phyloP scores from a whole-genome alignment of 2,888 invertebrate genomes.

The Raillietiella orientalis region DNA sequence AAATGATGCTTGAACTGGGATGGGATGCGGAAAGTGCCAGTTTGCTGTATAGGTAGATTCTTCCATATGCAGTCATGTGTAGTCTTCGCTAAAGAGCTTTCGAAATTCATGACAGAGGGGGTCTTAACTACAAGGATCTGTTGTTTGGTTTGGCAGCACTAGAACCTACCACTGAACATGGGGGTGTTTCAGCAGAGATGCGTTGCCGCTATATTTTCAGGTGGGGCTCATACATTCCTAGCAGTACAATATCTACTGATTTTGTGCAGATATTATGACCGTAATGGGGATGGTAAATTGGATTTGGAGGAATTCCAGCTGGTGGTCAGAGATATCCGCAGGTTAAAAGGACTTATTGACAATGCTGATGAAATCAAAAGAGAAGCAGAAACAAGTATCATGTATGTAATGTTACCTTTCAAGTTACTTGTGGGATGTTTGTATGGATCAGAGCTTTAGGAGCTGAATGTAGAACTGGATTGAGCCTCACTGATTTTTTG shows the following conservation, averaged over 20 bases:
- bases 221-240: constrained; percentile 14
- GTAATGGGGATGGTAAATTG: constrained; percentile 18
- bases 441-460: constrained; percentile 12
- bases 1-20: constrained; percentile 21
- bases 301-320: constrained; percentile 24
- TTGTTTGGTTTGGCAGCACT: constrained; percentile 25
- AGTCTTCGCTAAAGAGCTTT: constrained; percentile 19
- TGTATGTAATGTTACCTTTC: constrained; percentile 11
- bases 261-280: constrained; percentile 22
- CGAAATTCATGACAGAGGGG: constrained; percentile 18
- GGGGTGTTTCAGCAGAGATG: constrained; percentile 26
- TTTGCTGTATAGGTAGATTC: constrained; percentile 1
- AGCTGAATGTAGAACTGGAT: constrained; percentile 8
- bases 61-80: constrained; percentile 2
- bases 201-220: constrained; percentile 33
- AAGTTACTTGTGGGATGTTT: too few relatives aligned
- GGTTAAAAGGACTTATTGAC: constrained; percentile 17
- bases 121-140: constrained; percentile 21
- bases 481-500: constrained; percentile 19
- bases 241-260: constrained; percentile 9
- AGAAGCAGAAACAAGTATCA: constrained; percentile 18
- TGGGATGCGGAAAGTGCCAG: constrained; percentile 13
- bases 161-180: constrained; percentile 28
- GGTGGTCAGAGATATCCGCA: constrained; percentile 20
- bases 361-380: constrained; percentile 20